Conservation (phyloP, 2,888 invertebrate species). For the Fabriciana adippe region DNA sequence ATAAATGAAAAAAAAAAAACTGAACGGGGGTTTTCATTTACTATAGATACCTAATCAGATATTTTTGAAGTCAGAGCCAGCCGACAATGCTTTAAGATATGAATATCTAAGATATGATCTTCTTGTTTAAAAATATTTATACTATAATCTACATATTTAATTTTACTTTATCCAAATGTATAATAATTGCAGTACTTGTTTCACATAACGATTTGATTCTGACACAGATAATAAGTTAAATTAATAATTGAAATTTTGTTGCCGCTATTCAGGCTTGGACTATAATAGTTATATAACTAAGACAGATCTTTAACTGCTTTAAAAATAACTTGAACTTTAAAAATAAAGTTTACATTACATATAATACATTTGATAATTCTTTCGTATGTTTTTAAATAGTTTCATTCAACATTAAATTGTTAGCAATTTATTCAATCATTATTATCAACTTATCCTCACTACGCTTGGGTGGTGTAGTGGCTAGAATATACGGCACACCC, state of each 20-base stretch:
- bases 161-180: background rate
- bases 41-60: too few relatives aligned
- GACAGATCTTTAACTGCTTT: background rate
- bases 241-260: background rate
- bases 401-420: constrained; percentile 8
- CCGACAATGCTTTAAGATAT: too few relatives aligned
- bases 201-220: background rate
- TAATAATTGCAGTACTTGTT: background rate
- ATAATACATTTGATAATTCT: too few relatives aligned
- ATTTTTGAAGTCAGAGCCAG: too few relatives aligned
- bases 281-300: background rate
- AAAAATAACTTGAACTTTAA: constrained; percentile 1
- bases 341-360: background rate
- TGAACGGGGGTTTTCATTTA: too few relatives aligned
- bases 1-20: too few relatives aligned
- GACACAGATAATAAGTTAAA: constrained; percentile 1
- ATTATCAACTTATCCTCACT: too few relatives aligned
- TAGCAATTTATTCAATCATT: too few relatives aligned
- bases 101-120: too few relatives aligned
- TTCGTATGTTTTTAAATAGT: background rate
- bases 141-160: background rate
- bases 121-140: background rate
- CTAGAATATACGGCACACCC: too few relatives aligned
- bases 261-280: background rate
- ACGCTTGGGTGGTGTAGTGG: too few relatives aligned